A percentile compares a stretch with the other conserved stretches of the same genome.
phyloP scores from a whole-genome alignment of 2,113 vertebrate genomes.

The Calidris pugnax region DNA sequence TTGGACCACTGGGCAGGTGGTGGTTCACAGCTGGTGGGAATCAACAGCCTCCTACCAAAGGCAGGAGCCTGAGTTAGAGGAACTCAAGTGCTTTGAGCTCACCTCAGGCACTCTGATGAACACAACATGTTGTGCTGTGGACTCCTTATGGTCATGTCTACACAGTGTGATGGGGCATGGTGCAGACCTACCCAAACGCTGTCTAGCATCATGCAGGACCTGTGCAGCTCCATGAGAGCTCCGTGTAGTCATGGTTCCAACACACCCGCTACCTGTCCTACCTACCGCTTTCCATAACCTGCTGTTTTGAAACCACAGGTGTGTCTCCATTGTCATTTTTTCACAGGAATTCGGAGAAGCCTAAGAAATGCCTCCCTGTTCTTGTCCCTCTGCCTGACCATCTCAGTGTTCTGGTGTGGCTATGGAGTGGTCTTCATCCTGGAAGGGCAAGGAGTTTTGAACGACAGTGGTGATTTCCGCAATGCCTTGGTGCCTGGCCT shows the following conservation, averaged over 20 bases:
- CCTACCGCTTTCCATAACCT: accelerated
- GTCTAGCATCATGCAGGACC: not conserved
- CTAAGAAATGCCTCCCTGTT: slow-evolving; percentile 70
- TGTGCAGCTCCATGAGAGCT: not conserved
- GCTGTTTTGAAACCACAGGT: accelerated
- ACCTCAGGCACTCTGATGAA: not conserved
- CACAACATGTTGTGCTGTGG: not conserved
- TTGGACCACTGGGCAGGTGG: not conserved
- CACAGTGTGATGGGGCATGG: too few relatives aligned
- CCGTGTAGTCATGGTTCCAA: accelerated
- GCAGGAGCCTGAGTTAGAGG: not conserved
- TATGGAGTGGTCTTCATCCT: slow-evolving; percentile 81
- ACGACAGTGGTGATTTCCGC: not conserved
- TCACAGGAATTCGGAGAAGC: slow-evolving; percentile 76
- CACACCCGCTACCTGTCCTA: not conserved
- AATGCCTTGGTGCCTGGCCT: slow-evolving; percentile 81
- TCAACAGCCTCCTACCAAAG: not conserved
- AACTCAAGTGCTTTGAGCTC: not conserved
- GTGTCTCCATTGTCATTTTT: not conserved
- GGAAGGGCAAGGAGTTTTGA: slow-evolving; percentile 71
- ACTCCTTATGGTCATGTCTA: too few relatives aligned
- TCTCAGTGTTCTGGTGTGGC: slow-evolving; percentile 83
- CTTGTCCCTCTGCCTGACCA: slow-evolving; percentile 78
- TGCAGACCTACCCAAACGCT: not conserved
- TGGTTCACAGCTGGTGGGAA: not conserved